Evolutionary conservation across 2,797 vertebrate species (phyloP).

Genomic region (Tragelaphus oryx): DNA sequence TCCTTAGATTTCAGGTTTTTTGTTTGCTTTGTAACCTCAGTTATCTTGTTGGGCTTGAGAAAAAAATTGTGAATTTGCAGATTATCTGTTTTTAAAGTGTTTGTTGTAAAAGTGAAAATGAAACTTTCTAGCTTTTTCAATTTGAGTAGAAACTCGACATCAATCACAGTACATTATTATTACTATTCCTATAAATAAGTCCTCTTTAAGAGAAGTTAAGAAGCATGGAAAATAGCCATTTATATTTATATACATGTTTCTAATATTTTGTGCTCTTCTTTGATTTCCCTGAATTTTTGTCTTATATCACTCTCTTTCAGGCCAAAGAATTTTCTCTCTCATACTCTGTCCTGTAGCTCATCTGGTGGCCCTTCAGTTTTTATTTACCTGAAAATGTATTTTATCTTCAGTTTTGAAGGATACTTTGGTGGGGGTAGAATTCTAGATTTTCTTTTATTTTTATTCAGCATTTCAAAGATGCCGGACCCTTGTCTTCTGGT

Average conservation of each 20-base stretch:
- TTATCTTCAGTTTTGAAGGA: neutral
- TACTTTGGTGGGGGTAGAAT: neutral
- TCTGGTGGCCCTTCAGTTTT: neutral
- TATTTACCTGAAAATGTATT: neutral
- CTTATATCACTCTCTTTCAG: neutral
- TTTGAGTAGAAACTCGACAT: neutral
- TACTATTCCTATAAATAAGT: neutral
- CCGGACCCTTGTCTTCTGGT: neutral
- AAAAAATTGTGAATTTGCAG: neutral
- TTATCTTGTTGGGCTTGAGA: neutral
- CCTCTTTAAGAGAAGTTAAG: neutral
- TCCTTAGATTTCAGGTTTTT: neutral
- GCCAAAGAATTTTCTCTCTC: neutral
- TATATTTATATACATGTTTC: neutral
- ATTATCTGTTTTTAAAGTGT: neutral
- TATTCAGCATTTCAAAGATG: neutral
- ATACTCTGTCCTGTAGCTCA: neutral
- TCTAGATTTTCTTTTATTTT: neutral
- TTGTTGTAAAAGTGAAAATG: neutral
- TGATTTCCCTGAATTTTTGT: neutral
- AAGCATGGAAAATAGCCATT: neutral
- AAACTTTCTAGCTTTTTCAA: neutral
- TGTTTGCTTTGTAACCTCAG: neutral
- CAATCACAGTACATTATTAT: neutral
- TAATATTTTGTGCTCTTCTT: neutral